phyloP scores from a whole-genome alignment of 2,113 vertebrate genomes.

The Rhea americana region DNA sequence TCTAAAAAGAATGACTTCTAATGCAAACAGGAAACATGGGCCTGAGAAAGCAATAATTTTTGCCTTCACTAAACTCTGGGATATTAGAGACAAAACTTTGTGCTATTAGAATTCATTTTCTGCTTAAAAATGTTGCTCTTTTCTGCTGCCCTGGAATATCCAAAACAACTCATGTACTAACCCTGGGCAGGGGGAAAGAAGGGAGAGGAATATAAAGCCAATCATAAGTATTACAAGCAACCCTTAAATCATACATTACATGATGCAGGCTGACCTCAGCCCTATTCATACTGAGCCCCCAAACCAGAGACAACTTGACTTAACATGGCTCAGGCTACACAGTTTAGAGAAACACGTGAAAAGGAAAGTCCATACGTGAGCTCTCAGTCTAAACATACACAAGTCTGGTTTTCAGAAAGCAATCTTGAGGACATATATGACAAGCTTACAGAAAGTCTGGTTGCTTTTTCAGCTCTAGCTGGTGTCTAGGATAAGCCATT shows the following conservation, averaged over 20 bases:
- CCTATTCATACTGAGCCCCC: neutral
- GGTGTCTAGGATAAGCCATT: neutral
- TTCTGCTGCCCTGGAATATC: neutral
- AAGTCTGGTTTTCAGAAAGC: neutral
- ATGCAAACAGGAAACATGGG: fast-evolving
- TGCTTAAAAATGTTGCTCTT: neutral
- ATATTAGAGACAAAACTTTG: neutral
- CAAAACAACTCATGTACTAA: neutral
- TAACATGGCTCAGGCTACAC: neutral
- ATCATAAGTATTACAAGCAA: neutral
- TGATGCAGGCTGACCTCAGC: neutral
- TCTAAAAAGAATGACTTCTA: neutral
- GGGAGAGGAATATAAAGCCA: neutral
- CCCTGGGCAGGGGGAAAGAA: neutral
- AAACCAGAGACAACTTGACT: neutral
- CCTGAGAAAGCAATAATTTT: neutral
- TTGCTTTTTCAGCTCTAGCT: neutral
- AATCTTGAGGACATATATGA: neutral
- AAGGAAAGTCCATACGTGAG: neutral
- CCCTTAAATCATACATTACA: neutral
- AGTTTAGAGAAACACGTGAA: neutral
- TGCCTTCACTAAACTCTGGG: neutral
- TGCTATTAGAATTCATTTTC: neutral
- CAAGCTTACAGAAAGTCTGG: neutral
- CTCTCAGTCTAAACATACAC: fast-evolving